Evolutionary conservation across 2,888 invertebrate species (phyloP).

Genomic region (Pterostichus niger): DNA sequence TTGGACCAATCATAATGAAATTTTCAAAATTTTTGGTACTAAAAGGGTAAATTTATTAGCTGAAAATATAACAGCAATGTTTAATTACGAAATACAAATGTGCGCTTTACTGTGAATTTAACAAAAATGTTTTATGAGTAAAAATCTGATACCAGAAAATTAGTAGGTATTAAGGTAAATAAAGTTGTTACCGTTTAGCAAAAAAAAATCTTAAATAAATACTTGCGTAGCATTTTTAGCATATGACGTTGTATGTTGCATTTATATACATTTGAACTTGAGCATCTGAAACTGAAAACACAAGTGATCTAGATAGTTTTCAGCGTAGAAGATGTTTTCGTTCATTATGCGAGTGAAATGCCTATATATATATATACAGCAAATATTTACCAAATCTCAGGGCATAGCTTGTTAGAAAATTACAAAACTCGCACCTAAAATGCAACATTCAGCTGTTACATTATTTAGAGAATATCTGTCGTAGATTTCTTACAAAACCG

Average conservation of each 20-base stretch:
- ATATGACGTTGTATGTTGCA: conserved; percentile 41
- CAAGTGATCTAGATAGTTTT: conserved; percentile 15
- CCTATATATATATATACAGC: conserved; percentile 60
- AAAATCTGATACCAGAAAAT: conserved; percentile 56
- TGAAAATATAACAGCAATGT: conserved; percentile 49
- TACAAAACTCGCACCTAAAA: conserved; percentile 46
- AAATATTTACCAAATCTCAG: conserved; percentile 61
- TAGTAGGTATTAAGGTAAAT: conserved; percentile 50
- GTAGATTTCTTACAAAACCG: conserved; percentile 65
- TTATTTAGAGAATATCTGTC: conserved; percentile 57
- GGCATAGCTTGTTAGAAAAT: conserved; percentile 63
- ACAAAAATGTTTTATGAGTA: conserved; percentile 36
- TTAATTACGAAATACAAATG: conserved; percentile 48
- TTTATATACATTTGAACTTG: conserved; percentile 29
- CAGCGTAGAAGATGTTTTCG: conserved; percentile 29
- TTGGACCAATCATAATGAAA: conserved; percentile 54
- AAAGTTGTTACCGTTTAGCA: conserved; percentile 60
- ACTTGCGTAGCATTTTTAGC: conserved; percentile 54
- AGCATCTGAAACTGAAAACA: conserved; percentile 23
- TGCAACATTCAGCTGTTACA: conserved; percentile 42
- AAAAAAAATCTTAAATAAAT: conserved; percentile 41
- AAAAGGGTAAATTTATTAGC: conserved; percentile 58
- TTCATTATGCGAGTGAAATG: conserved; percentile 52
- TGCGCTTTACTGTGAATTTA: conserved; percentile 58
- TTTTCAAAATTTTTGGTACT: conserved; percentile 60